Base-by-base conservation (phyloP, 2,888 invertebrate genomes). In the Phrixothrix hirtus region DNA sequence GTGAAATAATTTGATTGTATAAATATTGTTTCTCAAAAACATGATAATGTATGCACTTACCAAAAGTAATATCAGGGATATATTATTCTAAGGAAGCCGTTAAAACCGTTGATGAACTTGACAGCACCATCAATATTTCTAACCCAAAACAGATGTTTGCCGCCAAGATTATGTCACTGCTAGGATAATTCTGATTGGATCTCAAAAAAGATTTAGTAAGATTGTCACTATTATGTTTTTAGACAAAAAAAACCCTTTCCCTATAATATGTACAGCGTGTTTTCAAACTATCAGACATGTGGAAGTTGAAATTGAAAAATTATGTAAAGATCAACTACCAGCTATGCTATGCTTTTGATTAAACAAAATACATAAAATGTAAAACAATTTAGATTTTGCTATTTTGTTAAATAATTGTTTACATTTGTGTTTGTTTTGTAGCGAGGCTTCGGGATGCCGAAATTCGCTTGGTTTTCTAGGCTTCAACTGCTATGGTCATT, bases 81-180 rank as follows among this genome's bases (percentile, higher is more conserved):
- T 13, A 31, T 11, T n/a, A 1, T 15, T 6, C 9, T 2, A 14
- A 34, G 14, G n/a, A 34, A 37, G 37, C 32, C 26, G 50, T 50
- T 50, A 50, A 36, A 39, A 43, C 31, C 50, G 32, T 44, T 55
- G 3, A 7, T 7, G 36, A 45, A 51, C 13, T 51, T 53, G 36
- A 37, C 43, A 38, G 14, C 7, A 37, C 25, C 21, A 39, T 30
- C 12, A 30, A 13, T n/a, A 35, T 34, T 52, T 53, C 57, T 57
- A 57, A 59, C 57, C 59, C 48, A 52, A 41, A 57, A 58, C 44
- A 44, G 38, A 43, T 47, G 53, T 58, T 58, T 59, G 45, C 57
- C 59, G 59, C 59, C 59, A 57, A 55, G 49, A 32, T 34, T 21
- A 21, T 21, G 21, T 21, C 21, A 21, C n/a, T n/a, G n/a, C n/a